Conservation (phyloP, 2,113 vertebrate genomes). For the Stegostoma tigrinum region DNA sequence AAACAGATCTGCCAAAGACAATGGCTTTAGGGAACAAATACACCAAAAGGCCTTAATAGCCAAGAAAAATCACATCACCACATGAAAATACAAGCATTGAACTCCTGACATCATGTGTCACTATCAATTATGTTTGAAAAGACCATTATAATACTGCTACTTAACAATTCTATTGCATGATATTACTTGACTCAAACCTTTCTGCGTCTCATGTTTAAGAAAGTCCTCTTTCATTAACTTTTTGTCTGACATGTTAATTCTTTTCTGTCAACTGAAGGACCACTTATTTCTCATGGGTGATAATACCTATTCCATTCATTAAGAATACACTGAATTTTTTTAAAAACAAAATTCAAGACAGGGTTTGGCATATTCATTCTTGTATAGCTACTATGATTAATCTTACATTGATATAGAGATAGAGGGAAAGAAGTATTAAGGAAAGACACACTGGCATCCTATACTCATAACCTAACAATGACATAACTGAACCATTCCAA, state of each 20-base stretch:
- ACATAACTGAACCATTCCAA: not conserved
- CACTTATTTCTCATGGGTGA: not conserved
- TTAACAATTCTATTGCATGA: not conserved
- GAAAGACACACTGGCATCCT: not conserved
- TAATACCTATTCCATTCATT: conserved; percentile 16
- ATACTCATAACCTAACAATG: not conserved
- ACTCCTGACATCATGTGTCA: conserved; percentile 20
- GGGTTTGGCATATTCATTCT: not conserved
- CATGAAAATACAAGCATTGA: conserved; percentile 32
- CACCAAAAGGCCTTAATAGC: conserved; percentile 3
- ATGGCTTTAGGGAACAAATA: conserved; percentile 19
- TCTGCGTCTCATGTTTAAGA: conserved; percentile 12
- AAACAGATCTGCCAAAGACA: conserved; percentile 36
- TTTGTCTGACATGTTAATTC: conserved; percentile 28
- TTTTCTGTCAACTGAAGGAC: conserved; percentile 23
- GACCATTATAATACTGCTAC: conserved; percentile 26
- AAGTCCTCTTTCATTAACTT: conserved; percentile 27
- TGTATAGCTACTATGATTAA: not conserved
- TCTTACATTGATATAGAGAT: not conserved
- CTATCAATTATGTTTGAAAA: conserved; percentile 35
- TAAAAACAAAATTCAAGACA: not conserved
- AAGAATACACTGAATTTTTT: not conserved
- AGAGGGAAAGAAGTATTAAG: not conserved
- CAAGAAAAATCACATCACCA: conserved; percentile 25
- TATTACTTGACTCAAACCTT: conserved; percentile 31